Base-by-base conservation (phyloP, 2,888 invertebrate species). In the Fragum whitleyi region DNA sequence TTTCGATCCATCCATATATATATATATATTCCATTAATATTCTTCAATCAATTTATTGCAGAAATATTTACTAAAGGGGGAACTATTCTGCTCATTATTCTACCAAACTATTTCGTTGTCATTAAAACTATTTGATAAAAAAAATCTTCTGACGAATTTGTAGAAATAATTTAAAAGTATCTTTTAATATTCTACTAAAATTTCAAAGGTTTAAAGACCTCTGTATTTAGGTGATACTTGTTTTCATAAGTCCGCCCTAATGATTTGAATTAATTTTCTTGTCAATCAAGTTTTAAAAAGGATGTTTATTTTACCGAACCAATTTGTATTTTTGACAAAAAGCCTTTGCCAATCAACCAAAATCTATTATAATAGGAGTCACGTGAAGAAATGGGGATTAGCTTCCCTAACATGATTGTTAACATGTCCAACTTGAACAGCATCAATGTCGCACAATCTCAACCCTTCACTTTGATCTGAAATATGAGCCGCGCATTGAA, bases 301-400 rank as follows among this genome's bases (percentile, higher is more conserved):
- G 65, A 42, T 65, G 65, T 65, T 65, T 65, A 65, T 42, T 39
- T 42, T 65, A 65, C 65, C 11, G 42, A 42, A 65, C 32, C 65
- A 65, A 65, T 65, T 65, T 65, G 65, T 65, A 36, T 65, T 65
- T 65, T 42, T 39, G 42, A 39, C 39, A 65, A 65, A 65, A 65
- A 65, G 42, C 65, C 23, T 65, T 65, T 65, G 16, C 42, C 36
- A 36, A 65, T 65, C 65, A 65, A 65, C 42, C n/a, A 65, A 65
- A 42, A n/a, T 28, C 39, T 39, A 9, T 21, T 36, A 65, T 14
- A 65, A 65, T 65, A 42, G 65, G 36, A 26, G 16, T 42, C 42
- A 42, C 2, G n/a, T 19, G 65, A 42, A 65, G 36, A 57, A 57
- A 28, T 26, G 26, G 65, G 65, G 65, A 65, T 65, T 65, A 65